These are phyloP conservation scores for Aurelia aurita complex sp. Pacific DNA, from an alignment of 30 jellyfish, hydroid and myxozoan genomes.

Conservation along the genomic window DNA sequence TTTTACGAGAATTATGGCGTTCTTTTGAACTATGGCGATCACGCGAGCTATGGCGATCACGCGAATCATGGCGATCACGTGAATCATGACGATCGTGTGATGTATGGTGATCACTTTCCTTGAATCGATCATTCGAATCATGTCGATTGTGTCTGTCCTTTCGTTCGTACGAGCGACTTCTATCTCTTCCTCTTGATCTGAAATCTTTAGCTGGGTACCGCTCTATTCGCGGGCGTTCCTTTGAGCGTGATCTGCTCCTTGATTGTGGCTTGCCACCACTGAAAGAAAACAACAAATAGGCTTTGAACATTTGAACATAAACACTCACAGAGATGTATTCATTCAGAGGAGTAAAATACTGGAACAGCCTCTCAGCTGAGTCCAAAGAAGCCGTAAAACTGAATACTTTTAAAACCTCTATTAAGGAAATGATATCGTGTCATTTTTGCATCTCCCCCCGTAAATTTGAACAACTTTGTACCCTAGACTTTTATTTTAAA, in stretches of 20 bases:
- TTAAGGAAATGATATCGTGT: no score
- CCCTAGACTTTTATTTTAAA: no score
- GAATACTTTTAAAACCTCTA: no score
- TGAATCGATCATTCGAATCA: conserved; percentile 13
- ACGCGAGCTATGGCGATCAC: conserved; percentile 18
- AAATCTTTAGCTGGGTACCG: not conserved
- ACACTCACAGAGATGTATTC: no score
- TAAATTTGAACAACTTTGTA: no score
- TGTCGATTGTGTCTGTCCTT: not conserved
- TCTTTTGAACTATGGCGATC: conserved; percentile 12
- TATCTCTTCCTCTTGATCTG: conserved; percentile 12
- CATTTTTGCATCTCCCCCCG: no score
- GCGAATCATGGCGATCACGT: not conserved
- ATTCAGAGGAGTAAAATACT: no score
- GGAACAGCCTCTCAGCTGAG: no score
- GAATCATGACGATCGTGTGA: conserved; percentile 26
- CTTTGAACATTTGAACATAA: no score
- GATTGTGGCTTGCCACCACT: not conserved
- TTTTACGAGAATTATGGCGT: conserved; percentile 3
- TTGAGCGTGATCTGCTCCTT: not conserved
- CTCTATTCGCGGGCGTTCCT: not conserved
- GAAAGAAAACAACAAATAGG: not conserved
- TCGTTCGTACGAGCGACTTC: conserved; percentile 32
- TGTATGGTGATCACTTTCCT: not conserved
- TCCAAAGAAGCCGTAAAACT: no score